Percentiles rank a stretch among this genome's conserved stretches.
phyloP scores from a whole-genome alignment of 2,797 vertebrate species.

The Passerculus sandwichensis region DNA sequence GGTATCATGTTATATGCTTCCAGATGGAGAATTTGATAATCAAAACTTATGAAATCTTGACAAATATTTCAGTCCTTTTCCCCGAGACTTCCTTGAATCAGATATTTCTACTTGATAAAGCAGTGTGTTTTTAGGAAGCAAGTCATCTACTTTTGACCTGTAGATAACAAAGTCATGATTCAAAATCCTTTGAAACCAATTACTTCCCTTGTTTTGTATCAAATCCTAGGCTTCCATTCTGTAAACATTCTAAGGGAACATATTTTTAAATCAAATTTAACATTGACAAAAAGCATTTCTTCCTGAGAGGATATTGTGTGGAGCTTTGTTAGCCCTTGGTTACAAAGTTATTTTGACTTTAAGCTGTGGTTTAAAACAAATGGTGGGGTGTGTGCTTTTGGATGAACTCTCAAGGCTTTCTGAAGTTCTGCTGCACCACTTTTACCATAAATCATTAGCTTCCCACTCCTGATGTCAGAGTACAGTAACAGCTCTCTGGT shows the following conservation, averaged over 20 bases:
- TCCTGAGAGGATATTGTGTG: neutral
- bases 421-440: neutral
- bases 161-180: neutral
- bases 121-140: neutral
- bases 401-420: neutral
- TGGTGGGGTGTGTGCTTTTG: neutral
- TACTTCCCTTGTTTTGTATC: neutral
- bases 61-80: neutral
- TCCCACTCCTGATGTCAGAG: slow-evolving; percentile 63
- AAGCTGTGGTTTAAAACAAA: neutral
- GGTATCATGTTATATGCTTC: neutral
- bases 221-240: neutral
- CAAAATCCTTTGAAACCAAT: neutral
- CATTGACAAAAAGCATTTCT: neutral
- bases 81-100: neutral
- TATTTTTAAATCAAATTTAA: neutral
- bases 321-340: neutral
- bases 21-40: neutral
- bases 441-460: slow-evolving; percentile 56
- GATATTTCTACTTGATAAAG: neutral
- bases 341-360: neutral
- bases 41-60: neutral
- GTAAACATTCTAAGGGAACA: neutral
- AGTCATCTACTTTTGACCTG: neutral
- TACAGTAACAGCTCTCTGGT: slow-evolving; percentile 32